These are phyloP conservation scores for Micropoecilia bifurca DNA, from an alignment of 2,797 vertebrate genomes.

Conservation along the genomic window DNA sequence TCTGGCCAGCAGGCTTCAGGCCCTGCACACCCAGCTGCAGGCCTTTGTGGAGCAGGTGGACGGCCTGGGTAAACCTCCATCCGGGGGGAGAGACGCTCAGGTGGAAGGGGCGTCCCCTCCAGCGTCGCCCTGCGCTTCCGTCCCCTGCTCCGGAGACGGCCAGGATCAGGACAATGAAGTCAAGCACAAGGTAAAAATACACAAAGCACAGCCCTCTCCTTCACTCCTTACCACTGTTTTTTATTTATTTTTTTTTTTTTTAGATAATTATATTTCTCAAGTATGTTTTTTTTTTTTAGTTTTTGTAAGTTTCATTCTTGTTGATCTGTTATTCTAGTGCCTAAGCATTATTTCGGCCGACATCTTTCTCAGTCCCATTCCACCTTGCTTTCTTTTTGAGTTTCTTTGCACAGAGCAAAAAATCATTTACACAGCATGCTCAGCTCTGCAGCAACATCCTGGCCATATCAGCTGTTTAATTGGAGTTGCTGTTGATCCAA, in stretches of 20 bases:
- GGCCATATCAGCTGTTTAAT: neutral
- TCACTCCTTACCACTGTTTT: conserved; percentile 46
- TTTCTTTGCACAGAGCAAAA: conserved; percentile 36
- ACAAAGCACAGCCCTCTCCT: conserved; percentile 22
- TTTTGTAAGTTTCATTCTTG: conserved; percentile 40
- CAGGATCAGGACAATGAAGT: conserved; percentile 78
- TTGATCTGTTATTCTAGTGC: conserved; percentile 54
- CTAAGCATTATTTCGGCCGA: conserved; percentile 70
- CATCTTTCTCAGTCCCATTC: conserved; percentile 48
- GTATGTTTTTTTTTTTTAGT: conserved; percentile 5
- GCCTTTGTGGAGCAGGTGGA: conserved; percentile 89
- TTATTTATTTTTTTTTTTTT: conserved; percentile 13
- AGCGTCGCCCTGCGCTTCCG: conserved; percentile 39
- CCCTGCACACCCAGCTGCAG: conserved; percentile 90
- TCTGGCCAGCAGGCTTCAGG: conserved; percentile 88
- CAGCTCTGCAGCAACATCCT: conserved; percentile 48
- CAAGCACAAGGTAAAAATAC: conserved; percentile 86
- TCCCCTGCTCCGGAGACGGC: conserved; percentile 75
- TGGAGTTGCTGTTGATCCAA: neutral
- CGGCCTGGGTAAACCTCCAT: conserved; percentile 67
- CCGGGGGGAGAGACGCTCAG: conserved; percentile 76
- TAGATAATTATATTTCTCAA: conserved; percentile 1
- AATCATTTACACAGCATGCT: conserved; percentile 45
- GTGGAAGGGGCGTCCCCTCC: conserved; percentile 75
- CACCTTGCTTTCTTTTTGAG: conserved; percentile 39